Evolutionary conservation across 2,113 vertebrate genomes (phyloP).

Genomic region (Bujurquina vittata): DNA sequence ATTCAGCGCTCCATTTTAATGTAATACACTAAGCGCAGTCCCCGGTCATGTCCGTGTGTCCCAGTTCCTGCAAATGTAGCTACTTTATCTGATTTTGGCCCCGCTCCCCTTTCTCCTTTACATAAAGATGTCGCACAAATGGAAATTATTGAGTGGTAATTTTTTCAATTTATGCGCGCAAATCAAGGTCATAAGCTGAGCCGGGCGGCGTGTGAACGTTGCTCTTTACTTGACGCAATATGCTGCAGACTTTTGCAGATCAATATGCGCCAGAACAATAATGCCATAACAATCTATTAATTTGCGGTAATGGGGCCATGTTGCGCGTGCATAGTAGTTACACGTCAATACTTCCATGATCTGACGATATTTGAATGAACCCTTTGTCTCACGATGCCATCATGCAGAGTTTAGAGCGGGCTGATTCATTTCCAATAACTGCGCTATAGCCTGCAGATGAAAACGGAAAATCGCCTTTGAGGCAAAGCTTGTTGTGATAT

Average conservation of each 20-base stretch:
- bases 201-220: slow-evolving; percentile 82
- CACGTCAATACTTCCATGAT: slow-evolving; percentile 87
- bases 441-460: slow-evolving; percentile 35
- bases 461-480: slow-evolving; percentile 42
- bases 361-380: slow-evolving; percentile 82
- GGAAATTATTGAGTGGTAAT: slow-evolving; percentile 82
- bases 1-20: slow-evolving; percentile 76
- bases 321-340: slow-evolving; percentile 82
- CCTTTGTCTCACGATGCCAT: slow-evolving; percentile 77
- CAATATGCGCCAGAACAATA: slow-evolving; percentile 89
- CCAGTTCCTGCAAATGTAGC: slow-evolving; percentile 65
- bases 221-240: slow-evolving; percentile 90
- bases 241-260: slow-evolving; percentile 90
- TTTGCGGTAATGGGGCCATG: slow-evolving; percentile 90
- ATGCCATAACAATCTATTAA: slow-evolving; percentile 91
- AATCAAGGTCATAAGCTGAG: slow-evolving; percentile 88
- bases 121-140: slow-evolving; percentile 76
- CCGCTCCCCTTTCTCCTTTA: slow-evolving; percentile 66
- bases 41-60: slow-evolving; percentile 72
- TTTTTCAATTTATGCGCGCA: slow-evolving; percentile 83
- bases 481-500: slow-evolving; percentile 10
- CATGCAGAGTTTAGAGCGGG: slow-evolving; percentile 55
- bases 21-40: slow-evolving; percentile 56
- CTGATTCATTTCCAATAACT: slow-evolving; percentile 67
- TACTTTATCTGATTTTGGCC: slow-evolving; percentile 70